Conservation (phyloP, 2,888 invertebrate species). For the Troides aeacus region DNA sequence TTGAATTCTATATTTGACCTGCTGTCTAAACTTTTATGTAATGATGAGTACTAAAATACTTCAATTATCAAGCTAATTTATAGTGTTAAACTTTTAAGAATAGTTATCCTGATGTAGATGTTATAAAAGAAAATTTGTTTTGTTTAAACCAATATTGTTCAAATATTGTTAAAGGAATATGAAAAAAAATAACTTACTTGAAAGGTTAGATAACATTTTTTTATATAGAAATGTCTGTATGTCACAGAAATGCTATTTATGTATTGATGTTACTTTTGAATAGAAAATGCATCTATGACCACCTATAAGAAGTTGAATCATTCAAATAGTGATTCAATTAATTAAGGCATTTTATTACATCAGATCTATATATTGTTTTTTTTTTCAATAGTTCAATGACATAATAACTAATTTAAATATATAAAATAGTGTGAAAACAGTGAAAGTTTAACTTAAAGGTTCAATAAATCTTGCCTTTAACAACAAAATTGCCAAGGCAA, state of each 20-base stretch:
- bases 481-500: constrained; percentile 35
- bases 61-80: not conserved
- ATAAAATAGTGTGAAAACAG: not conserved
- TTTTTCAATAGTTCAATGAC: not conserved
- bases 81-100: not conserved
- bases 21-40: no score
- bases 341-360: not conserved
- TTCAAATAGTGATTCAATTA: not conserved
- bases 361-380: not conserved
- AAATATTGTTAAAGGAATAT: not conserved
- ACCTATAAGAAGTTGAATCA: not conserved
- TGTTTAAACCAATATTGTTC: not conserved
- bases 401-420: not conserved
- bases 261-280: not conserved
- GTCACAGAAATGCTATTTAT: not conserved
- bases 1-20: no score
- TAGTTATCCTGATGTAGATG: not conserved
- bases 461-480: constrained; percentile 37
- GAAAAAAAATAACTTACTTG: not conserved
- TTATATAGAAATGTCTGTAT: not conserved
- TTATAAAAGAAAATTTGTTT: not conserved
- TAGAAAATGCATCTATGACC: not conserved
- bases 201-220: not conserved
- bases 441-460: constrained; percentile 40
- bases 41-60: no score